phyloP scores from a whole-genome alignment of 2,797 vertebrate species.

The Diceros bicornis region DNA sequence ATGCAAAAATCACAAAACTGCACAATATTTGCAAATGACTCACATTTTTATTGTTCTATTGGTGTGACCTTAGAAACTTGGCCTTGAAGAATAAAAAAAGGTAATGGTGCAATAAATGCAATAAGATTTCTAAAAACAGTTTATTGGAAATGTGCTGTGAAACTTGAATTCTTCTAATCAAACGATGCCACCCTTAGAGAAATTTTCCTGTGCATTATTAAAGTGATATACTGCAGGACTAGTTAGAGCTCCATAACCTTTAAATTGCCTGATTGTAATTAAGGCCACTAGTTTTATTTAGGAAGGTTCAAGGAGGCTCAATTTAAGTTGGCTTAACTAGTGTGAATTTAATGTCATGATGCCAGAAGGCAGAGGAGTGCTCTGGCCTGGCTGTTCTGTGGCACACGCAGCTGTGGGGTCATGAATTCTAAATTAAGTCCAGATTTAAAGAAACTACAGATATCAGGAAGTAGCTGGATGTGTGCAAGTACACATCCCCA shows the following conservation, averaged over 20 bases:
- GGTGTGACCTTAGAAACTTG: constrained; percentile 78
- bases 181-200: constrained; percentile 83
- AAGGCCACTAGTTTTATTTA: constrained; percentile 87
- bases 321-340: constrained; percentile 87
- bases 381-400: constrained; percentile 69
- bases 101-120: constrained; percentile 71
- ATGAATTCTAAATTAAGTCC: constrained; percentile 77
- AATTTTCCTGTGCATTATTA: constrained; percentile 84
- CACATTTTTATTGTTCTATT: constrained; percentile 70
- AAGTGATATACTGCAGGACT: constrained; percentile 84
- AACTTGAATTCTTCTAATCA: constrained; percentile 85
- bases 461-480: neutral
- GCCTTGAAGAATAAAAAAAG: constrained; percentile 76
- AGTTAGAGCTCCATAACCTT: constrained; percentile 86
- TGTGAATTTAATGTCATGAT: constrained; percentile 87
- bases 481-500: neutral
- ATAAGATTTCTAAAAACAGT: constrained; percentile 82
- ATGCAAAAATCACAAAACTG: constrained; percentile 25
- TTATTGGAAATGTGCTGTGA: constrained; percentile 84
- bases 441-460: constrained; percentile 74
- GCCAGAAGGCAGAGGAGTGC: constrained; percentile 77
- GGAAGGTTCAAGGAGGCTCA: constrained; percentile 86
- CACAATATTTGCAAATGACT: constrained; percentile 75
- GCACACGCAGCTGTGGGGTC: constrained; percentile 68
- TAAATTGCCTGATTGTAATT: constrained; percentile 85